phyloP scores from a whole-genome alignment of 2,113 vertebrate species.

The Cervus canadensis region DNA sequence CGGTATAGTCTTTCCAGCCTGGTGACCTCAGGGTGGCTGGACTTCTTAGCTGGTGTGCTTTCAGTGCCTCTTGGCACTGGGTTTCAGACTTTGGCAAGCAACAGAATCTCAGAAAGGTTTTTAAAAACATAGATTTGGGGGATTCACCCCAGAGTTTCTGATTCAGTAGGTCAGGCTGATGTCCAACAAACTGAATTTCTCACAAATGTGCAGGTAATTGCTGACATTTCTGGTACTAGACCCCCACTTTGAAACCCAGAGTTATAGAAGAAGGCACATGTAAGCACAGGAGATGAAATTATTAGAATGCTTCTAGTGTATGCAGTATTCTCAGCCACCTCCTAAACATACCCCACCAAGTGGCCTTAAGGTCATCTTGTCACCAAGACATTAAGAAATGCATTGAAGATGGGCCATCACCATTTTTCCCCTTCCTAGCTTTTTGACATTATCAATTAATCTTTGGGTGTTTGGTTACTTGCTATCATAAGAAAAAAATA shows the following conservation, averaged over 20 bases:
- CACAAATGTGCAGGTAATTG: not conserved
- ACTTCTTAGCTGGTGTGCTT: not conserved
- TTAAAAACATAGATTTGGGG: not conserved
- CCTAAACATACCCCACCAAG: not conserved
- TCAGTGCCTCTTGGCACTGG: not conserved
- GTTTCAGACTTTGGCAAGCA: not conserved
- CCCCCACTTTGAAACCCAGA: not conserved
- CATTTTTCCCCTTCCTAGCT: not conserved
- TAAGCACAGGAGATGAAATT: not conserved
- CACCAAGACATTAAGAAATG: not conserved
- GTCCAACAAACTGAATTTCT: not conserved
- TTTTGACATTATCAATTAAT: not conserved
- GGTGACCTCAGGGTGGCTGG: not conserved
- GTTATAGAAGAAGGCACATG: not conserved
- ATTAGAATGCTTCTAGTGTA: not conserved
- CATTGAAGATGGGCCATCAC: not conserved
- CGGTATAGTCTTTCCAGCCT: not conserved
- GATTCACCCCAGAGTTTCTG: not conserved
- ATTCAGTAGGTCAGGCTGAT: not conserved
- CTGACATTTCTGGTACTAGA: not conserved
- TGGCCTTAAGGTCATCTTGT: not conserved
- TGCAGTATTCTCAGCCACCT: not conserved
- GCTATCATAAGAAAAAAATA: not conserved
- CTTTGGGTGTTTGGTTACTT: not conserved
- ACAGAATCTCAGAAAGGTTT: not conserved